These are phyloP conservation scores for Habropoda laboriosa DNA, from an alignment of 1,140 invertebrate species.

Conservation along the genomic window DNA sequence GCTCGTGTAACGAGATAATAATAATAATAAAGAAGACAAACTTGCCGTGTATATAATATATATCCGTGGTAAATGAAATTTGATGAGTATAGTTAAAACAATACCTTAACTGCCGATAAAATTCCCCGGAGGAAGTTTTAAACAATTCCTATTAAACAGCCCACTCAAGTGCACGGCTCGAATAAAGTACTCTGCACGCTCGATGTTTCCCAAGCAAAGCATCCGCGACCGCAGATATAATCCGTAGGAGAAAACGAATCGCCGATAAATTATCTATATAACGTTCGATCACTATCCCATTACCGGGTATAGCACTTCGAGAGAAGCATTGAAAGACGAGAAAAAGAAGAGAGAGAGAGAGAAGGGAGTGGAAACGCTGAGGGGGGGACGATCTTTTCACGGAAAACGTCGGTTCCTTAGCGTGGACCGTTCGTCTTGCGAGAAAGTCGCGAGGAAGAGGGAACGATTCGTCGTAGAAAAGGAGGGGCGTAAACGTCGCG, in stretches of 20 bases:
- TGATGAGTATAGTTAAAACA: neutral
- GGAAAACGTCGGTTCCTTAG: constrained; percentile 44
- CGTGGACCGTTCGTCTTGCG: constrained; percentile 53
- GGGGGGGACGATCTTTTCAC: constrained; percentile 29
- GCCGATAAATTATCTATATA: constrained; percentile 33
- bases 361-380: neutral
- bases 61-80: neutral
- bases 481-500: constrained; percentile 52
- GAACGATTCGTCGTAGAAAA: constrained; percentile 46
- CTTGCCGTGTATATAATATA: neutral
- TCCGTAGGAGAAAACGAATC: neutral
- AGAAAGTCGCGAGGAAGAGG: constrained; percentile 27
- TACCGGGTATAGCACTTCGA: constrained; percentile 6
- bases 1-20: neutral
- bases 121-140: neutral
- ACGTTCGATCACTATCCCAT: constrained; percentile 37
- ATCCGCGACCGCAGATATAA: constrained; percentile 16
- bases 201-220: constrained; percentile 1
- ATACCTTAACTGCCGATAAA: neutral
- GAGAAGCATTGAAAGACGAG: neutral
- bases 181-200: neutral
- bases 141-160: constrained; percentile 19
- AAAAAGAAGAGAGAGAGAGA: neutral
- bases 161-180: neutral
- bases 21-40: neutral